phyloP scores from a whole-genome alignment of 2,888 invertebrate genomes.

The Erannis defoliaria region DNA sequence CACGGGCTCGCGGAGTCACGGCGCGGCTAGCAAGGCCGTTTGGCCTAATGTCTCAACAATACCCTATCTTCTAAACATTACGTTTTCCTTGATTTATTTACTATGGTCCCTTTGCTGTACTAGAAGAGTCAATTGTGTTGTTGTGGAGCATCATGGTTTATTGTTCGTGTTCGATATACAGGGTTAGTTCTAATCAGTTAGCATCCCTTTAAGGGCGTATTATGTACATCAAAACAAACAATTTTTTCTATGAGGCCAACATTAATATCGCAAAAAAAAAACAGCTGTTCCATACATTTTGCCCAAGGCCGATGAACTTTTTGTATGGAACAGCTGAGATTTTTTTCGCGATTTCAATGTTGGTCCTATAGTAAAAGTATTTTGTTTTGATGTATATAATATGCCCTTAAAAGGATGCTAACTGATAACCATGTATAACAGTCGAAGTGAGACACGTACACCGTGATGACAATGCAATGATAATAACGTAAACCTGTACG shows the following conservation, averaged over 20 bases:
- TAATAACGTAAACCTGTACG: neutral
- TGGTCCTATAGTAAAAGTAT: too few species aligned
- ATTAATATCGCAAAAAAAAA: too few species aligned
- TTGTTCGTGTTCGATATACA: neutral
- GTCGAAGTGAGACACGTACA: neutral
- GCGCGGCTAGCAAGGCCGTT: constrained; percentile 13
- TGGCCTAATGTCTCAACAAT: constrained; percentile 5
- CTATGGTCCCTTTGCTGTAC: neutral
- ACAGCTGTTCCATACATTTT: too few species aligned
- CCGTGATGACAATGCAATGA: neutral
- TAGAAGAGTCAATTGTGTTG: constrained; percentile 1
- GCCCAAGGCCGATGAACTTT: too few species aligned
- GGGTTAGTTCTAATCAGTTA: too few species aligned
- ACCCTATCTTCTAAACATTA: neutral
- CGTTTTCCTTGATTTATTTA: neutral
- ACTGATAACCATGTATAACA: neutral
- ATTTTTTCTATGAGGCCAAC: too few species aligned
- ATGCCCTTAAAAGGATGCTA: too few species aligned
- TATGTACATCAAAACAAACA: too few species aligned
- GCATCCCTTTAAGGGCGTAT: too few species aligned
- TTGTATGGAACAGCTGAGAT: too few species aligned
- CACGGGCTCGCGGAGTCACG: neutral
- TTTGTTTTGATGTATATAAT: too few species aligned
- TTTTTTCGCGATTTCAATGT: too few species aligned
- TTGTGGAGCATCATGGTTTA: neutral